Conservation (phyloP, 1,140 invertebrate species). For the Patella vulgata region DNA sequence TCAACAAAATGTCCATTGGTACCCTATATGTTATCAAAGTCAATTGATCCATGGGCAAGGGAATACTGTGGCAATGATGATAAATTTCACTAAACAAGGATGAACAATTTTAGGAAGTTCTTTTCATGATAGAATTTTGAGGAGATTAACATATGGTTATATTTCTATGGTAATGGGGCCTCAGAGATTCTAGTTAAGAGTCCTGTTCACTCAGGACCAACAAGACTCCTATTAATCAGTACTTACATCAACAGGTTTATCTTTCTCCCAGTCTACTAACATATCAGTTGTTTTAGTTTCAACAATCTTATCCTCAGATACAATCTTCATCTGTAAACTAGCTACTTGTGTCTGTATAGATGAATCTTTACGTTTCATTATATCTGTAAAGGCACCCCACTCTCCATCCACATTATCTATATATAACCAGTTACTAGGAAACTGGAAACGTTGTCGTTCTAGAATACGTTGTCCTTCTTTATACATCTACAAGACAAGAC, state of each 20-base stretch:
- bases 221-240: too few species aligned
- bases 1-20: too few species aligned
- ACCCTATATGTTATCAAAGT: too few species aligned
- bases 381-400: conserved; percentile 99
- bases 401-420: conserved; percentile 99
- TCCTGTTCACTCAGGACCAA: too few species aligned
- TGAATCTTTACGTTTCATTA: conserved; percentile 96
- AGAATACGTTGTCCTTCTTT: conserved; percentile 96
- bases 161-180: too few species aligned
- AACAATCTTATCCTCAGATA: conserved; percentile 98
- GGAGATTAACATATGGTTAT: too few species aligned
- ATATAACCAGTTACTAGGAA: conserved; percentile 95
- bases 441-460: conserved; percentile 97
- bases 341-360: conserved; percentile 97
- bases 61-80: too few species aligned
- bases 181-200: too few species aligned
- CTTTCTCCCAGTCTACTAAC: conserved; percentile 94
- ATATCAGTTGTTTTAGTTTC: conserved; percentile 94
- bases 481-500: conserved; percentile 68
- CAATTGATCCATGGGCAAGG: too few species aligned
- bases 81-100: too few species aligned
- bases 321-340: conserved; percentile 98
- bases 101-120: too few species aligned
- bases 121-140: too few species aligned
- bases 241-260: conserved; percentile 87